Base-by-base conservation (phyloP, 1,140 invertebrate species). In the Brachionus manjavacas region DNA sequence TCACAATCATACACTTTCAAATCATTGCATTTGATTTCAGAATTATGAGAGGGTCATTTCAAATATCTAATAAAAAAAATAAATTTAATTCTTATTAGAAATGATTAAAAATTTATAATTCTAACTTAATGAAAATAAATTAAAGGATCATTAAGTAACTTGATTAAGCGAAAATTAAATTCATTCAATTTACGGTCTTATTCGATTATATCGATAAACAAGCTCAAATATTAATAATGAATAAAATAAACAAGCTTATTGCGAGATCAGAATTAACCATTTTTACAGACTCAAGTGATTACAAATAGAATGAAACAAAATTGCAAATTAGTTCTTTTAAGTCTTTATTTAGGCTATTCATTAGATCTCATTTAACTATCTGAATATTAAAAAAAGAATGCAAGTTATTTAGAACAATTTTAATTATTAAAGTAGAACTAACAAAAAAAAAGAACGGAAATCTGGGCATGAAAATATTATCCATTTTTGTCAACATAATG, bases 91-190 rank as follows among this genome's bases (percentile, higher is more conserved):
- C 31, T 68, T 12, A 31, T 68, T 28, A 31, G 31, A 68, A 31
- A 31, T 68, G 66, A 68, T 68, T 68, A 68, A 68, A 68, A 39
- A n/a, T 68, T 68, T 31, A 68, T 68, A 31, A n/a, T 68, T 68
- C 9, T 68, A 31, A 20, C 16, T 60, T 60, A 60, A 68, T 68
- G 28, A 9, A 68, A 31, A 68, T 68, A 60, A 60, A 60, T 60
- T 20, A 60, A 60, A 20, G 16, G 52, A 60, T 60, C 52, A 60
- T 60, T 60, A 60, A 60, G 20, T 60, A 60, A 60, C 52, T 60
- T 60, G 52, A 60, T 60, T 60, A 60, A 60, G 52, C 52, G 52
- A 60, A 60, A 60, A 52, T n/a, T 52, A 52, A 52, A 60, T 20
- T 60, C 43, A 46, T 46, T 46, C 14, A 12, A 46, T 46, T 46